These are phyloP conservation scores for Procavia capensis DNA, from an alignment of 2,113 vertebrate genomes.

Conservation along the genomic window DNA sequence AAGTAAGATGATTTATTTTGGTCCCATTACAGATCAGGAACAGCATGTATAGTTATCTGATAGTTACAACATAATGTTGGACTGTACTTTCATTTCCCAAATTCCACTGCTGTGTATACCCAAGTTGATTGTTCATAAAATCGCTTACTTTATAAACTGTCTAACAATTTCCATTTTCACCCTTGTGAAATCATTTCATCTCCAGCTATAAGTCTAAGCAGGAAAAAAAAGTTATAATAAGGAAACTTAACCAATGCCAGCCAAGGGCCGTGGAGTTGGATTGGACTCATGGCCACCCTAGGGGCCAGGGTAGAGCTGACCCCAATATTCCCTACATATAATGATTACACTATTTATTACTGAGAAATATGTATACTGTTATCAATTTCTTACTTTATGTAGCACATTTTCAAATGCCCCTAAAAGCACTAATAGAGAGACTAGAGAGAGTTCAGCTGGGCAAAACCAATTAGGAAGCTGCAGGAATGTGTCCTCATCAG, in stretches of 20 bases:
- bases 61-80: not conserved
- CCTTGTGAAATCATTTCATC: slow-evolving; percentile 3
- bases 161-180: slow-evolving; percentile 26
- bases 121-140: slow-evolving; percentile 37
- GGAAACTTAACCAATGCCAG: slow-evolving; percentile 12
- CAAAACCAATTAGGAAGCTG: not conserved
- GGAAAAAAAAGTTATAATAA: not conserved
- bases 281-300: too few species aligned
- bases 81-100: not conserved
- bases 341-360: not conserved
- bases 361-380: not conserved
- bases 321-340: not conserved
- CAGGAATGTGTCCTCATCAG: not conserved
- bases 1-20: slow-evolving; percentile 21
- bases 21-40: not conserved
- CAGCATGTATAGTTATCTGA: not conserved
- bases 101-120: not conserved
- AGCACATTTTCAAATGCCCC: not conserved
- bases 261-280: too few species aligned
- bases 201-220: not conserved
- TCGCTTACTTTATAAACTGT: not conserved
- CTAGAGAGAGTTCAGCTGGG: not conserved
- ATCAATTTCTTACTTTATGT: not conserved
- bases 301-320: too few species aligned
- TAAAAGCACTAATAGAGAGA: not conserved